Evolutionary conservation across 2,113 vertebrate species (phyloP).

Genomic region (Ibidorhyncha struthersii): DNA sequence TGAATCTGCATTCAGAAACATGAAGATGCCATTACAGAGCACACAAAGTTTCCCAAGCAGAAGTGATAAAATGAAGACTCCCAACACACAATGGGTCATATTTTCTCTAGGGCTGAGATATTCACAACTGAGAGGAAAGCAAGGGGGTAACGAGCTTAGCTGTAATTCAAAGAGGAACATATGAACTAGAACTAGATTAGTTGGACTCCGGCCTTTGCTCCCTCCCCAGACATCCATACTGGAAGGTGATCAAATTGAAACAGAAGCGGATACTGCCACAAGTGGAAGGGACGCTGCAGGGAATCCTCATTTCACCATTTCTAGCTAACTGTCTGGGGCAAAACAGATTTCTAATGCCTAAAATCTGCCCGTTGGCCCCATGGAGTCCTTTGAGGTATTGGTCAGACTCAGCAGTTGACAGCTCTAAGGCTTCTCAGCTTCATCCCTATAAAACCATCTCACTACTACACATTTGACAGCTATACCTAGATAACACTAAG

Average conservation of each 20-base stretch:
- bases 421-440: neutral
- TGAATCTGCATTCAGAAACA: neutral
- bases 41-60: neutral
- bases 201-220: neutral
- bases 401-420: neutral
- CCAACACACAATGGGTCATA: neutral
- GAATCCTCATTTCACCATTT: neutral
- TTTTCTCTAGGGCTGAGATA: neutral
- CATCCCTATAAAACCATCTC: neutral
- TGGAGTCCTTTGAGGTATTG: neutral
- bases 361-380: neutral
- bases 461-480: neutral
- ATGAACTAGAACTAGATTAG: neutral
- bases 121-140: neutral
- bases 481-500: neutral
- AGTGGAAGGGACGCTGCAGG: neutral
- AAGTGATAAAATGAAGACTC: neutral
- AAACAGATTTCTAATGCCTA: neutral
- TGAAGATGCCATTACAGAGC: neutral
- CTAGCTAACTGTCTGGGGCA: neutral
- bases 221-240: neutral
- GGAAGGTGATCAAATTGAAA: neutral
- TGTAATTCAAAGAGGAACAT: neutral
- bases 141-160: neutral
- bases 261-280: neutral